Evolutionary conservation across 2,797 vertebrate genomes (phyloP), one percentile per base, ranked within the genome.

Genomic region (Peromyscus aztecus): DNA sequence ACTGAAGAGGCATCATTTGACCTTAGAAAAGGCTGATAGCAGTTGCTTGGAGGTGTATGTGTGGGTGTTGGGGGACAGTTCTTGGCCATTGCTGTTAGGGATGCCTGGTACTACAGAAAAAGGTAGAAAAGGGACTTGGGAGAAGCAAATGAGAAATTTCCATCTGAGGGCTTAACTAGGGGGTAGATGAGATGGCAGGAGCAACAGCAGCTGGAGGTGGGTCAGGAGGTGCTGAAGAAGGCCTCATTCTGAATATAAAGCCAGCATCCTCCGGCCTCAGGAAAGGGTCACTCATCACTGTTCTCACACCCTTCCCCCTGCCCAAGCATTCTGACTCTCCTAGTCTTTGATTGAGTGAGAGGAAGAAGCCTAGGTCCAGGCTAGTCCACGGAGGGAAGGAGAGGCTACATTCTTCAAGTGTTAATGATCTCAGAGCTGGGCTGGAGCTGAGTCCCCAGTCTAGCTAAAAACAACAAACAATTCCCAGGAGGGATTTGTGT

Each of bases 401-500:
- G 91, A 77, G 88, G 83, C 90, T 59, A 43, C 97, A 98, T 98
- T 98, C 98, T 96, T 98, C 73, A 89, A 97, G 95, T 85, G 97
- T 97, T 97, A 97, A 85, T 97, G 94, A 97, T 98, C 98, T 96
- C 97, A 31, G 86, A 89, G 83, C 89, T 90, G 83, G 94, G 83
- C 85, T 93, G 92, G 83, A 95, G 90, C 86, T 89, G 95, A 97
- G 94, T 83, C 97, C 96, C 97, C 76, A 95, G 90, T 94, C 90
- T 81, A 94, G 93, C 90, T 97, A 97, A 97, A 97, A 98, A 97
- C 97, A 98, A 98, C 96, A 98, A 97, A 98, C 94, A 97, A 76
- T 90, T 97, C 91, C 96, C 65, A 95, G 94, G 80, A 95, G 92
- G 97, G 97, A 97, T 97, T 97, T 97, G 86, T 90, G 94, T 92